Conservation (phyloP, 1,140 invertebrate genomes). For the Pemphigus obesinymphae region DNA sequence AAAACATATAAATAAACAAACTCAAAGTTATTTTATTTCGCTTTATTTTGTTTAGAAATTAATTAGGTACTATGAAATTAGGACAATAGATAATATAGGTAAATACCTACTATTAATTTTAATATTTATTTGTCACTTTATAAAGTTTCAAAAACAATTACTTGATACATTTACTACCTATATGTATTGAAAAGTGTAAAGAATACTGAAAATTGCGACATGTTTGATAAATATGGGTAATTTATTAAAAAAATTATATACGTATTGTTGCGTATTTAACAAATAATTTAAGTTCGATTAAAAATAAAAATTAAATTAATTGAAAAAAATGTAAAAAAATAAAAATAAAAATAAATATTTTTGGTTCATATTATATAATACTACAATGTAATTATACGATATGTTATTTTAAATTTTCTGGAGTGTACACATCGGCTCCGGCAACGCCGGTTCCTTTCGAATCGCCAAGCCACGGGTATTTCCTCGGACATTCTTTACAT, state of each 20-base stretch:
- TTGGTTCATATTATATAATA: not conserved
- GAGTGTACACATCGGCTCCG: slow-evolving; percentile 74
- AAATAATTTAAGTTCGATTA: not conserved
- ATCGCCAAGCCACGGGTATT: slow-evolving; percentile 82
- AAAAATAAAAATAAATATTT: slow-evolving; percentile 35
- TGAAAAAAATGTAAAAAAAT: not conserved
- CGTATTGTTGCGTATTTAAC: not conserved
- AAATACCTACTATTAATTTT: too few relatives aligned
- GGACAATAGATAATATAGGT: too few relatives aligned
- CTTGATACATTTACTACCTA: too few relatives aligned
- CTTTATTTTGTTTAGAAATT: too few relatives aligned
- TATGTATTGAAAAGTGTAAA: not conserved
- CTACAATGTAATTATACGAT: not conserved
- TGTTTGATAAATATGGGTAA: too few relatives aligned
- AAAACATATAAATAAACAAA: too few relatives aligned
- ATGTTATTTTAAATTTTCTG: slow-evolving; percentile 55
- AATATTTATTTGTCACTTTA: too few relatives aligned
- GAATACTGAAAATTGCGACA: too few relatives aligned
- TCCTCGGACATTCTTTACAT: slow-evolving; percentile 77
- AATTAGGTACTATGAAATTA: too few relatives aligned
- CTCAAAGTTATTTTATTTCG: too few relatives aligned
- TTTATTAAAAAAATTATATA: not conserved
- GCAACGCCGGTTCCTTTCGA: slow-evolving; percentile 73
- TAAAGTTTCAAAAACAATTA: too few relatives aligned
- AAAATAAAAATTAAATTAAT: not conserved